A percentile compares a stretch with the other conserved stretches of the same genome.
Conservation (phyloP, 1,140 invertebrate genomes). For the Lepidurus couesii region DNA sequence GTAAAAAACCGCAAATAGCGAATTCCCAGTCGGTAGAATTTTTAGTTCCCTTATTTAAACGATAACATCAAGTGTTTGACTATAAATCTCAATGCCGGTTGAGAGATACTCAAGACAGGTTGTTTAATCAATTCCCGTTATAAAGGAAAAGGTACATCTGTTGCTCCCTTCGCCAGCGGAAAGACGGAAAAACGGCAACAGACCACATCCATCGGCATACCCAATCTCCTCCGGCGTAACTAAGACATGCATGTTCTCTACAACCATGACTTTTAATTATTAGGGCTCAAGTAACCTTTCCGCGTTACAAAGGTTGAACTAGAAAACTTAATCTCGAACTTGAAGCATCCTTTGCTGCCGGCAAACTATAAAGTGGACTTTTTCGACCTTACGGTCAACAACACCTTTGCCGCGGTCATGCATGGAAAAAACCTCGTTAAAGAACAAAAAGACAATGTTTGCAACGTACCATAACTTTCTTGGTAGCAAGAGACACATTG, state of each 20-base stretch:
- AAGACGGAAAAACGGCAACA: background rate
- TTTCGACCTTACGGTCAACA: background rate
- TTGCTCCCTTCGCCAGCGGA: background rate
- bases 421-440: background rate
- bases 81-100: background rate
- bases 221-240: background rate
- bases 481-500: constrained; percentile 67
- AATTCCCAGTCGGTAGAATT: too few species aligned
- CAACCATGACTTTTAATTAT: background rate
- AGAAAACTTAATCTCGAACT: background rate
- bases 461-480: constrained; percentile 64
- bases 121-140: constrained; percentile 4
- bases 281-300: background rate
- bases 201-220: background rate
- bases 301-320: background rate
- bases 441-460: background rate
- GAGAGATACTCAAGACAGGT: background rate
- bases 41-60: background rate
- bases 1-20: too few species aligned
- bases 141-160: background rate
- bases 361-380: background rate
- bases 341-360: background rate
- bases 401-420: background rate
- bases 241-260: background rate
- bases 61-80: background rate